Conservation (phyloP, 2,113 vertebrate species). For the Oreochromis aureus region DNA sequence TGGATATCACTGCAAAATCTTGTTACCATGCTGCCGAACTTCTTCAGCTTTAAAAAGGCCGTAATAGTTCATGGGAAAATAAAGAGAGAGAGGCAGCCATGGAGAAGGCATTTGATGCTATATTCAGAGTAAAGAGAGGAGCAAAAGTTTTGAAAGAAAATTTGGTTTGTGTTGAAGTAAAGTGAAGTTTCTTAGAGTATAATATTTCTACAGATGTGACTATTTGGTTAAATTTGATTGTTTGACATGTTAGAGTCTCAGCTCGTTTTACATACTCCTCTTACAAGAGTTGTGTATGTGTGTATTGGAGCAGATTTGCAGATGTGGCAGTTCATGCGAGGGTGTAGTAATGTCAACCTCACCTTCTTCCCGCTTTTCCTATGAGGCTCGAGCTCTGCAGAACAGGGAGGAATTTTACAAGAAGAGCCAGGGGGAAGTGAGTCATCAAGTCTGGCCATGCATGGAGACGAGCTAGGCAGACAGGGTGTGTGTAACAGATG, state of each 20-base stretch:
- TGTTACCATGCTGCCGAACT: background rate
- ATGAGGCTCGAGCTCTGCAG: background rate
- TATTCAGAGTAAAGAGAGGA: background rate
- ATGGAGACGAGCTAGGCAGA: constrained; percentile 18
- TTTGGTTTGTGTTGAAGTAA: background rate
- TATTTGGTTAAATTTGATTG: background rate
- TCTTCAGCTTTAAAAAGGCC: background rate
- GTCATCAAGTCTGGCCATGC: constrained; percentile 44
- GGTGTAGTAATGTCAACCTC: background rate
- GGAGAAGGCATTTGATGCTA: background rate
- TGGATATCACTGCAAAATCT: background rate
- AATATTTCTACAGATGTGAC: background rate
- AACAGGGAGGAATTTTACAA: constrained; percentile 36
- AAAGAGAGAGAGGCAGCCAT: background rate
- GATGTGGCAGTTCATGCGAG: background rate
- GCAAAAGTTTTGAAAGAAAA: background rate
- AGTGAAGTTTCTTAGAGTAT: background rate
- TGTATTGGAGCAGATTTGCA: background rate
- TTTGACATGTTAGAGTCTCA: background rate
- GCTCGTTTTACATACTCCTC: background rate
- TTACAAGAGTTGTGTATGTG: background rate
- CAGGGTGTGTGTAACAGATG: constrained; percentile 9
- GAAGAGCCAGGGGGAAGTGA: constrained; percentile 50
- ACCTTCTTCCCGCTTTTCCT: constrained; percentile 9
- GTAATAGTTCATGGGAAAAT: background rate